Evolutionary conservation across 2,113 vertebrate species (phyloP), one percentile per base, ranked within the genome.

Genomic region (Trochalopteron elliotii): DNA sequence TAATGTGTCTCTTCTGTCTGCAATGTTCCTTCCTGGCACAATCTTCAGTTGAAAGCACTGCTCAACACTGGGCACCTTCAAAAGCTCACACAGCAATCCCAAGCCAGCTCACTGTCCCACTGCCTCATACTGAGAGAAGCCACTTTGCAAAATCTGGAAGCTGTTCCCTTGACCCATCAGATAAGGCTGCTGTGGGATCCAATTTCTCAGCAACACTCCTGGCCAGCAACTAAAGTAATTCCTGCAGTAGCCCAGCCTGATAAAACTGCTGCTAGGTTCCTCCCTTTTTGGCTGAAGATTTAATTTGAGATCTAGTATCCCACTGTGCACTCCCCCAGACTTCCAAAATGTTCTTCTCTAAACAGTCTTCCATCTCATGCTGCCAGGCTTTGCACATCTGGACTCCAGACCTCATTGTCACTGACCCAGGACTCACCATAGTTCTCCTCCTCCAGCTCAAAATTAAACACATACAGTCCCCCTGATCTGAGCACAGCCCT

Each of bases 341-440:
- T 96, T 97, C 94, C 88, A 95, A 94, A 86, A 68, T 18, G 88
- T 61, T 95, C 96, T 93, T 89, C 90, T 89, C 88, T n/a, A 78
- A 96, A 76, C 83, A 93, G 90, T 55, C 70, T 95, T 89, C 94
- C 5, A 2, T 80, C 89, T 94, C 18, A 0, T 1, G 0, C 88
- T 97, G 94, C 94, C 96, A 96, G 93, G 90, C 93, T 75, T 57
- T 53, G 76, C 94, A 97, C 94, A 97, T 97, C 96, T 97, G 96
- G 96, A 95, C 72, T 89, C 93, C 96, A 97, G 96, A 94, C 93
- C 52, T 89, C 93, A 50, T 64, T 95, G 94, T 96, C 94, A 86
- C 92, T 94, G 94, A 97, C 93, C 94, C 96, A 94, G 88, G 80
- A 68, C 85, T 94, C 80, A 37, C 72, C 88, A 83, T 10, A 49